Percentiles rank a stretch among this genome's conserved stretches.
Conservation (phyloP, 2,113 vertebrate genomes). For the Hippopotamus amphibius region DNA sequence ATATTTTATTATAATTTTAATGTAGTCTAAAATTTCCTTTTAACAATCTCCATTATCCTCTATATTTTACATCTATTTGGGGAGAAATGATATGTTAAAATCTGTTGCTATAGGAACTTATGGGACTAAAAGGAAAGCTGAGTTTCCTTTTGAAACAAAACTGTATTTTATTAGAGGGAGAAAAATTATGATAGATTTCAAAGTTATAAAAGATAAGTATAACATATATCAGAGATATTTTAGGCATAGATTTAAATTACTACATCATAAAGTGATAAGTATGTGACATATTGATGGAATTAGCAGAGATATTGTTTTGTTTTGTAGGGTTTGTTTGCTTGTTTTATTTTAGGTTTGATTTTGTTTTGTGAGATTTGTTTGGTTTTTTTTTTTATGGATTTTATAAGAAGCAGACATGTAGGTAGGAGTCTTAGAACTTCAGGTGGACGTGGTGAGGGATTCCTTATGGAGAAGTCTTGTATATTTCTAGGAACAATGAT, state of each 20-base stretch:
- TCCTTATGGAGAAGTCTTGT: neutral
- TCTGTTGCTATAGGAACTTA: neutral
- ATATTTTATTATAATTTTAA: slow-evolving; percentile 9
- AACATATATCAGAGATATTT: neutral
- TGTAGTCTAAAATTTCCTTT: neutral
- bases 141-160: slow-evolving; percentile 9
- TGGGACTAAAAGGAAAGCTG: neutral
- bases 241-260: neutral
- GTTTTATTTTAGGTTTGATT: neutral
- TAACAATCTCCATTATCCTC: neutral
- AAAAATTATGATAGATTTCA: neutral
- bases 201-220: neutral
- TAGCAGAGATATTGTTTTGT: neutral
- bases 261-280: neutral
- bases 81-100: neutral
- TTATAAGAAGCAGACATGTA: neutral
- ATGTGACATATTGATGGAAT: neutral
- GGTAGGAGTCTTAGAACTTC: neutral
- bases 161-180: neutral
- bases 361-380: neutral
- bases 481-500: neutral
- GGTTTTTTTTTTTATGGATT: neutral
- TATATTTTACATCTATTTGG: neutral
- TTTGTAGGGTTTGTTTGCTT: neutral
- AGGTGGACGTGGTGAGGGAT: neutral